A percentile compares a stretch with the other conserved stretches of the same genome.
phyloP scores from a whole-genome alignment of 1,140 invertebrate genomes.

The Brevipalpus yothersi region DNA sequence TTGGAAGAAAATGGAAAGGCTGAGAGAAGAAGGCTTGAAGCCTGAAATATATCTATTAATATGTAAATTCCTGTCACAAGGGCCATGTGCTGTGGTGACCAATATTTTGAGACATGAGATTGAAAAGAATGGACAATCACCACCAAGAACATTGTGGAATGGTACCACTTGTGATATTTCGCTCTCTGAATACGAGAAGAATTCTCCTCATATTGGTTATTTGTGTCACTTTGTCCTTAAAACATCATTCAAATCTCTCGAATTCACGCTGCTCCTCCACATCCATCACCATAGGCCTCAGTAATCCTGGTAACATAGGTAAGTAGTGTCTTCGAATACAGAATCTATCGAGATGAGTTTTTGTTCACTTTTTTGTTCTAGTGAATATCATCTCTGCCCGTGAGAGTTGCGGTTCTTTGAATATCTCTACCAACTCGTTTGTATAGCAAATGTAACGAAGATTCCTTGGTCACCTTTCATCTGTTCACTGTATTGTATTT shows the following conservation, averaged over 20 bases:
- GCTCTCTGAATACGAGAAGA: slow-evolving; percentile 43
- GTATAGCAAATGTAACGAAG: slow-evolving; percentile 42
- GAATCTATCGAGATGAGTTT: too few relatives aligned
- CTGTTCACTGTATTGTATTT: slow-evolving; percentile 86
- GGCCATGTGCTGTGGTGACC: slow-evolving; percentile 50
- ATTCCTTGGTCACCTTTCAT: slow-evolving; percentile 75
- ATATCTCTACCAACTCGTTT: slow-evolving; percentile 35
- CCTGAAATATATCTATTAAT: slow-evolving; percentile 83
- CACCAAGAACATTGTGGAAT: slow-evolving; percentile 69
- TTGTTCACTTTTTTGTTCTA: slow-evolving; percentile 21
- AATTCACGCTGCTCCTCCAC: slow-evolving; percentile 6
- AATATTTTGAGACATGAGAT: slow-evolving; percentile 47
- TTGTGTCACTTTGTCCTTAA: too few relatives aligned
- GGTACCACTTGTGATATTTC: slow-evolving; percentile 56
- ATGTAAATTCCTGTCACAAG: slow-evolving; percentile 57
- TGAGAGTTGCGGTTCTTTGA: slow-evolving; percentile 35
- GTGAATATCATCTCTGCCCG: slow-evolving; percentile 39
- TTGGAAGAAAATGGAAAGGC: too few relatives aligned
- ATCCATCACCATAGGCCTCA: slow-evolving; percentile 2
- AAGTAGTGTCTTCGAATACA: too few relatives aligned
- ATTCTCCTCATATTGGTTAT: slow-evolving; percentile 31
- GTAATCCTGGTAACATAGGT: slow-evolving; percentile 14
- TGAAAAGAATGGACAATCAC: slow-evolving; percentile 49
- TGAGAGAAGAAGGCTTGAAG: neutral
- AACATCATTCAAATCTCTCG: too few relatives aligned